phyloP scores from a whole-genome alignment of 2,888 invertebrate genomes.

The Lithosia quadra region DNA sequence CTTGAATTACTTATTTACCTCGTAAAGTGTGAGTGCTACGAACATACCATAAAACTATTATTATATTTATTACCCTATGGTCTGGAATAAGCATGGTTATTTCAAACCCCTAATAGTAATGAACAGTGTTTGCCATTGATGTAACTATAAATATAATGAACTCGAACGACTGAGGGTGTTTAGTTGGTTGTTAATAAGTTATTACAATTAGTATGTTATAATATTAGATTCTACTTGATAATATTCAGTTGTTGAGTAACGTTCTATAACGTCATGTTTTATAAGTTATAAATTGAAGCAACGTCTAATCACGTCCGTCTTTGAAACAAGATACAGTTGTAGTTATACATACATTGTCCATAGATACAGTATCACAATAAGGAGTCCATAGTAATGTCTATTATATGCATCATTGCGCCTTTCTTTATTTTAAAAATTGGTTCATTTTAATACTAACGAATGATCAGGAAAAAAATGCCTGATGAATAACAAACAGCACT shows the following conservation, averaged over 20 bases:
- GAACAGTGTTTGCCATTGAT: conserved; percentile 16
- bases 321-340: no score
- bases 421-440: no score
- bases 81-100: conserved; percentile 13
- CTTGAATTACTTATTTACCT: conserved; percentile 30
- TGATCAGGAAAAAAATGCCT: not conserved
- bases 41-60: conserved; percentile 29
- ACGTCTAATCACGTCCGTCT: not conserved
- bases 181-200: conserved; percentile 11
- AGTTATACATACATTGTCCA: no score
- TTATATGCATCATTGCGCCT: no score
- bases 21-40: conserved; percentile 28
- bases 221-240: not conserved
- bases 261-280: not conserved
- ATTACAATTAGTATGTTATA: conserved; percentile 4
- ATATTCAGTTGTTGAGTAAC: not conserved
- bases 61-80: conserved; percentile 25
- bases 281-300: not conserved
- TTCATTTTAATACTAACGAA: not conserved
- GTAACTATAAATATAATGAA: conserved; percentile 15
- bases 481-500: conserved; percentile 4
- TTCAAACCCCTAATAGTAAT: conserved; percentile 18
- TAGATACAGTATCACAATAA: no score
- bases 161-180: not conserved
- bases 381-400: no score